Evolutionary conservation across 2,797 vertebrate species (phyloP), one percentile per base, ranked within the genome.

Genomic region (Acipenser oxyrinchus): DNA sequence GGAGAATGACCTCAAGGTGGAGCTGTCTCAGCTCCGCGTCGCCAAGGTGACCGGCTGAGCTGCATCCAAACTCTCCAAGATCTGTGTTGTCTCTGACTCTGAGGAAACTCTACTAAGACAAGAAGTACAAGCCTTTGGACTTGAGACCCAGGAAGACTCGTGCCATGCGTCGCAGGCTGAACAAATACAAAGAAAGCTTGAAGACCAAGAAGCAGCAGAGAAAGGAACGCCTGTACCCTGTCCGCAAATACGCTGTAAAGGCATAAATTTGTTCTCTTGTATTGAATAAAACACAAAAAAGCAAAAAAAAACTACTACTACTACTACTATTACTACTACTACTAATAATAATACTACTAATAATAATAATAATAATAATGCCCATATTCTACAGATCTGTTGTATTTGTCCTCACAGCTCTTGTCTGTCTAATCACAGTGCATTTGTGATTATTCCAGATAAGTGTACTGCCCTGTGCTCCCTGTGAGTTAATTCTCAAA

Each of bases 61-160:
- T n/a, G 96, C 95, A 0, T 96, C 94, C 75, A 99, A 99, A 70
- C 92, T 99, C 49, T 99, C 96, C 7, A 99, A 99, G 81, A 99
- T 99, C 75, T 94, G 96, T 0, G 97, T 98, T 67, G 96, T 99
- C 65, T 94, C 96, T 2, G 85, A 98, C 99, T 75, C 80, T 99
- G 81, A 91, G 96, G 81, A 99, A 99, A 72, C 98, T 98, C 76
- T 99, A 99, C 81, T 99, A 98, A 89, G 95, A 95, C 53, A 99
- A 98, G 80, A 99, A 99, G 81, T 99, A 98, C 81, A 99, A 99
- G 80, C 97, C 97, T 51, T 82, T 99, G 53, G 96, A 99, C 57
- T 86, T 99, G 88, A 93, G 96, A 78, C 96, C 97, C 66, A 99
- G 93, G 89, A 99, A 99, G 88, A 99, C 97, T 1, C 89, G 97